Evolutionary conservation across 2,797 vertebrate species (phyloP).

Genomic region (Channallabes apus): DNA sequence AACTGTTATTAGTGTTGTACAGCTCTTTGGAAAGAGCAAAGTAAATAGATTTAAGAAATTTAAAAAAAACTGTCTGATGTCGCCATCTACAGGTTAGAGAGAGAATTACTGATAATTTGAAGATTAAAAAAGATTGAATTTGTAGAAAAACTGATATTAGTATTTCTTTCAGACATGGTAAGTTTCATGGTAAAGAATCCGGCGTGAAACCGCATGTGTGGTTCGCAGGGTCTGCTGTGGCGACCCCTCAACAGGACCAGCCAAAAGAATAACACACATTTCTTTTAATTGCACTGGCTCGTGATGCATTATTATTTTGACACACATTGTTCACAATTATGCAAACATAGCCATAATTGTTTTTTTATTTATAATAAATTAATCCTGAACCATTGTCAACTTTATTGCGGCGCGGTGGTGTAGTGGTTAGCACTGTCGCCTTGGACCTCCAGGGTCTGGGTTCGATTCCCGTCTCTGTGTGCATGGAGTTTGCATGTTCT

Average conservation of each 20-base stretch:
- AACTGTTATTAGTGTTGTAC: not conserved
- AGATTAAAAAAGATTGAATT: not conserved
- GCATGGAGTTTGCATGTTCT: no score
- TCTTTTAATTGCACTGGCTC: not conserved
- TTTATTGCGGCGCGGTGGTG: no score
- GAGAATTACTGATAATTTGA: not conserved
- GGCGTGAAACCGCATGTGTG: no score
- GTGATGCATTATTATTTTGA: not conserved
- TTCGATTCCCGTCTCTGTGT: no score
- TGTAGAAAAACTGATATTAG: not conserved
- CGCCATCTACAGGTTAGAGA: constrained; percentile 7
- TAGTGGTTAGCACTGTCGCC: no score
- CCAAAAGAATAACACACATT: no score
- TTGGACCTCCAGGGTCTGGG: no score
- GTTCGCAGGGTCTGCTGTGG: no score
- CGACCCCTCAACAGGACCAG: no score
- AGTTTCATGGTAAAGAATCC: no score
- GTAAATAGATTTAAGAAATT: not conserved
- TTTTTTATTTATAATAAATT: not conserved
- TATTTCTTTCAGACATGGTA: not conserved
- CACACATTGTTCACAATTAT: no score
- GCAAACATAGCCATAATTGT: not conserved
- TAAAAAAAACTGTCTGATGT: not conserved
- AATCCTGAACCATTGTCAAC: not conserved
- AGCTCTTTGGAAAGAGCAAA: not conserved